Percentiles rank a stretch among this genome's conserved stretches.
Evolutionary conservation across 1,140 invertebrate genomes (phyloP).

Genomic region (Anastrepha ludens): DNA sequence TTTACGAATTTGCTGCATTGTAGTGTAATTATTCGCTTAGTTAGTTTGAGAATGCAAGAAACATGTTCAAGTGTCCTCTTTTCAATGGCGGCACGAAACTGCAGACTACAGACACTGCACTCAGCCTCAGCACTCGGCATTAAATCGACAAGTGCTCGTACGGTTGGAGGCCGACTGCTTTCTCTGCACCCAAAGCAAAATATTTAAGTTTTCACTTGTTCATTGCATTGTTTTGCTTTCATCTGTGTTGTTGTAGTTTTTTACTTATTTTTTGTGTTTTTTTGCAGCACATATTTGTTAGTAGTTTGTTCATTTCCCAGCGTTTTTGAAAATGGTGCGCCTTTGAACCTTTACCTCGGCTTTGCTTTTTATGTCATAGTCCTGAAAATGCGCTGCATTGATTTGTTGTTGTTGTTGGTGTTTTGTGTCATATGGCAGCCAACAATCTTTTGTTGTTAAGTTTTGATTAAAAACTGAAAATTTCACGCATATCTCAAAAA

Average conservation of each 20-base stretch:
- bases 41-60: slow-evolving; percentile 53
- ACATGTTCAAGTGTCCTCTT: slow-evolving; percentile 52
- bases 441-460: slow-evolving; percentile 39
- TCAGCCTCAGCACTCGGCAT: not conserved
- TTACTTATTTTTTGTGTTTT: not conserved
- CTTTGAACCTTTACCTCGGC: slow-evolving; percentile 19
- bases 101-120: not conserved
- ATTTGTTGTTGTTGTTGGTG: not conserved
- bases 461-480: slow-evolving; percentile 46
- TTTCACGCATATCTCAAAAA: slow-evolving; percentile 40
- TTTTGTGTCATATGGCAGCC: not conserved
- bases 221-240: slow-evolving; percentile 19
- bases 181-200: slow-evolving; percentile 18
- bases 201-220: slow-evolving; percentile 52
- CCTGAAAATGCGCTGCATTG: not conserved
- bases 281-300: not conserved
- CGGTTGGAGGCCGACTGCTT: slow-evolving; percentile 30
- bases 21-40: slow-evolving; percentile 53
- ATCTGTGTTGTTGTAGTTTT: not conserved
- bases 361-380: not conserved
- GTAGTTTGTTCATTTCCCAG: slow-evolving; percentile 21
- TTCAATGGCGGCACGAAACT: not conserved
- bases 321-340: slow-evolving; percentile 15
- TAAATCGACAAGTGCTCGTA: not conserved
- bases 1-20: slow-evolving; percentile 38